Base-by-base conservation (phyloP, 2,797 vertebrate species). In the Enteromius viviparus region DNA sequence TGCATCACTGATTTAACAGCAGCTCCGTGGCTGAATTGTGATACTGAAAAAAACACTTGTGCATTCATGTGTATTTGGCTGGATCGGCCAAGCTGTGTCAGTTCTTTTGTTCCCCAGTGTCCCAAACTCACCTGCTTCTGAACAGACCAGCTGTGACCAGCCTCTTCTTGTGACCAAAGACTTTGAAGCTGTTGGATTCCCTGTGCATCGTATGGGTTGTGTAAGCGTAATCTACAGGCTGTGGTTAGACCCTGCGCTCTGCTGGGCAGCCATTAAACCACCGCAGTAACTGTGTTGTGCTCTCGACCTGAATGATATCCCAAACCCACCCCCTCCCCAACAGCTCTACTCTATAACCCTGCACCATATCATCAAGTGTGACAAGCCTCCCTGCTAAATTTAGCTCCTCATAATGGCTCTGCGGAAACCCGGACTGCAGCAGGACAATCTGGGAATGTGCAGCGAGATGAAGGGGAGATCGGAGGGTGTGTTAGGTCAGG, bases 381-480 rank as follows among this genome's bases (percentile, higher is more conserved):
- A 83, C 82, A 83, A 83, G 82, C 82, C 82, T 83, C 93, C 93
- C 93, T 93, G 93, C 82, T 83, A 83, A 78, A 83, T 83, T 83
- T 83, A 83, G 82, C 82, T 70, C 51, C 21, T 83, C 65, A 78
- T 78, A 83, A 83, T 83, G 75, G 82, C 75, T 83, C 75, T 83
- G 82, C 75, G 75, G 75, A 83, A 83, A 78, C 82, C 40, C 75
- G 49, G 82, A 83, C 82, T 78, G 82, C 82, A 83, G 82, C 75
- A 78, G 75, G 82, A 78, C 82, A 83, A 71, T 78, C 82, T 83
- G 82, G 82, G 75, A 78, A 83, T 77, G 65, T 29, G 40, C 65
- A 60, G 81, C 37, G 62, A 53, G 51, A 78, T 37, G 74, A 83
- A 58, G 51, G 34, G 62, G 74, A 83, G 75, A 78, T 78, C 19